Evolutionary conservation across 2,113 vertebrate genomes (phyloP), one percentile per base, ranked within the genome.

Genomic region (Nycticebus coucang): DNA sequence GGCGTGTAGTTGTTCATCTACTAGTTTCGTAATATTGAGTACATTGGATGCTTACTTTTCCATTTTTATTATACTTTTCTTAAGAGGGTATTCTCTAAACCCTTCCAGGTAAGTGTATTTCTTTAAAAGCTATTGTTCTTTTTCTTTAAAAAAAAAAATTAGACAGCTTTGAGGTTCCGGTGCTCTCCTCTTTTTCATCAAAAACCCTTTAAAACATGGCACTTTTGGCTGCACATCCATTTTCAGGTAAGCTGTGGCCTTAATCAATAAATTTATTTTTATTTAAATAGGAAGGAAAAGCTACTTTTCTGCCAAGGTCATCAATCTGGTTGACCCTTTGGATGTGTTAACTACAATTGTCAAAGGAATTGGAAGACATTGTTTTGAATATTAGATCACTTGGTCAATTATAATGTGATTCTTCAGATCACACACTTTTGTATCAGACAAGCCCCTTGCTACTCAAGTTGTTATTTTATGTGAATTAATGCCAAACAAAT

Each of bases 401-500:
- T 69, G 4, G 93, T 93, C 0, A 96, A 95, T 57, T 74, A 87
- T 22, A 90, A 79, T 90, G 50, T 86, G 89, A 93, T 69, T 94
- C 57, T 71, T 92, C 41, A 82, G 69, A 85, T 90, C 66, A 82
- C 57, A 94, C 66, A 62, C 82, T 91, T 83, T 69, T 77, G 15
- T 93, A 84, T 87, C 35, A 90, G 82, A 84, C 22, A 84, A 84
- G 21, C 5, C 59, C 26, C 74, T 41, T 33, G 7, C 83, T 96
- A 37, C 37, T 97, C 64, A 91, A 82, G 68, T 79, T 95, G 77
- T 81, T 77, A 53, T 33, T 64, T 96, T 95, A 24, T 50, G 75
- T 89, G 64, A 90, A 78, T 94, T 92, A 79, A 59, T 81, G 55
- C 81, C 77, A 97, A 97, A 69, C 72, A 91, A 83, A 87, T 91